Percentiles rank a stretch among this genome's conserved stretches.
These are phyloP conservation scores for Carassius gibelio DNA, from an alignment of 2,113 vertebrate genomes.

Conservation along the genomic window DNA sequence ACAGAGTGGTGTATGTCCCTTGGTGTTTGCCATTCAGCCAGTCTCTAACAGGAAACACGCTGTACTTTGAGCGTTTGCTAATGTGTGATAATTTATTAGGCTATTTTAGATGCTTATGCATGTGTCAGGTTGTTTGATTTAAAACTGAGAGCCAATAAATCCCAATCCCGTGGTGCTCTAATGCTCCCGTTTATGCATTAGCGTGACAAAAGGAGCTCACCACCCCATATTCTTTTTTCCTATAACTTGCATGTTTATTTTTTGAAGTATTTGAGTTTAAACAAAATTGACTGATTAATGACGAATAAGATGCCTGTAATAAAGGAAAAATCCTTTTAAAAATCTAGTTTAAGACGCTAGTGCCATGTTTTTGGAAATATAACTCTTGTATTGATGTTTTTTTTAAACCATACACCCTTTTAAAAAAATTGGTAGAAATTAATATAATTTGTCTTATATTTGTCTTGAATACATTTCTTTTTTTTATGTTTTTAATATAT, in stretches of 20 bases:
- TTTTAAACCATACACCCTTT: background rate
- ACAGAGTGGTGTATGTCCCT: slow-evolving; percentile 67
- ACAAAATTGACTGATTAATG: background rate
- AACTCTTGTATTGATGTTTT: background rate
- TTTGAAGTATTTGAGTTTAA: background rate
- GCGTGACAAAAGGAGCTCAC: background rate
- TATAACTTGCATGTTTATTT: background rate
- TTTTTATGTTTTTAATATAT: background rate
- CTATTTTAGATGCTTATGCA: slow-evolving; percentile 67
- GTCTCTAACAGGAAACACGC: slow-evolving; percentile 49
- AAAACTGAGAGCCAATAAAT: slow-evolving; percentile 69
- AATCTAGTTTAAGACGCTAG: background rate
- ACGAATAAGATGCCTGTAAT: background rate
- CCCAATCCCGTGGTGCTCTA: slow-evolving; percentile 41
- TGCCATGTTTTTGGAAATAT: background rate
- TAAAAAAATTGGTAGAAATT: background rate
- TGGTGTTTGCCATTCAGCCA: slow-evolving; percentile 49
- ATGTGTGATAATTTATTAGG: slow-evolving; percentile 68
- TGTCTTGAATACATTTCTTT: background rate
- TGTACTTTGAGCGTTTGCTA: slow-evolving; percentile 57
- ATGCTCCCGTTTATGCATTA: slow-evolving; percentile 21
- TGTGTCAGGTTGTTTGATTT: slow-evolving; percentile 69
- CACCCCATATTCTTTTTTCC: background rate
- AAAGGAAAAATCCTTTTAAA: background rate
- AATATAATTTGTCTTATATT: background rate